phyloP scores from a whole-genome alignment of 2,113 vertebrate genomes.

The Barbus barbus region DNA sequence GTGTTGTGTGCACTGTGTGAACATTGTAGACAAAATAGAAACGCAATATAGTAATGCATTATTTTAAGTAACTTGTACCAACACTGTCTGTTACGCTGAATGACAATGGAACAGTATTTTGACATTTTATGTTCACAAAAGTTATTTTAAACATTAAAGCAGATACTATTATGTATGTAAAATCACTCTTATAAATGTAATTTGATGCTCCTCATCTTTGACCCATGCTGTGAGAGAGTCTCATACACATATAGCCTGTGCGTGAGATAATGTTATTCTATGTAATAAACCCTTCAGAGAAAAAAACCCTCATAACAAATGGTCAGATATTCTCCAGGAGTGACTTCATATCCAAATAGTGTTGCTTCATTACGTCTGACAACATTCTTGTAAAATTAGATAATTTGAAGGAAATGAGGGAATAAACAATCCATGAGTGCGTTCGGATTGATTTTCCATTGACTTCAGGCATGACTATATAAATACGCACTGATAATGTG shows the following conservation, averaged over 20 bases:
- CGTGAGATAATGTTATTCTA: slow-evolving; percentile 37
- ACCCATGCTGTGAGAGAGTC: not conserved
- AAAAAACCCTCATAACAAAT: slow-evolving; percentile 32
- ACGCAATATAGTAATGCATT: not conserved
- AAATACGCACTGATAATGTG: slow-evolving; percentile 15
- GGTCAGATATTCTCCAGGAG: slow-evolving; percentile 42
- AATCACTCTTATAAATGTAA: not conserved
- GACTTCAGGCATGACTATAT: slow-evolving; percentile 28
- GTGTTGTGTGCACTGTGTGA: too few relatives aligned
- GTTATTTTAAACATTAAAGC: not conserved
- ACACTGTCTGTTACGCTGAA: too few relatives aligned
- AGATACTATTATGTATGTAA: not conserved
- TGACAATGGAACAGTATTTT: too few relatives aligned
- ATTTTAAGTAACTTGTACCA: not conserved
- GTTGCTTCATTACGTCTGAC: slow-evolving; percentile 31
- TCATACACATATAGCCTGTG: slow-evolving; percentile 16
- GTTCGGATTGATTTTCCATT: slow-evolving; percentile 29
- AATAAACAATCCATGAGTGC: slow-evolving; percentile 30
- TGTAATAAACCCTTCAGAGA: slow-evolving; percentile 48
- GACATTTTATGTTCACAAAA: not conserved
- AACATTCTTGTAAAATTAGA: slow-evolving; percentile 21
- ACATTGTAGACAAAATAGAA: too few relatives aligned
- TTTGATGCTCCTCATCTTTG: not conserved
- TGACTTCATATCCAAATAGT: slow-evolving; percentile 17
- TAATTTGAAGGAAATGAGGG: slow-evolving; percentile 19